Evolutionary conservation across 2,113 vertebrate genomes (phyloP).

Genomic region (Paradisaea rubra): DNA sequence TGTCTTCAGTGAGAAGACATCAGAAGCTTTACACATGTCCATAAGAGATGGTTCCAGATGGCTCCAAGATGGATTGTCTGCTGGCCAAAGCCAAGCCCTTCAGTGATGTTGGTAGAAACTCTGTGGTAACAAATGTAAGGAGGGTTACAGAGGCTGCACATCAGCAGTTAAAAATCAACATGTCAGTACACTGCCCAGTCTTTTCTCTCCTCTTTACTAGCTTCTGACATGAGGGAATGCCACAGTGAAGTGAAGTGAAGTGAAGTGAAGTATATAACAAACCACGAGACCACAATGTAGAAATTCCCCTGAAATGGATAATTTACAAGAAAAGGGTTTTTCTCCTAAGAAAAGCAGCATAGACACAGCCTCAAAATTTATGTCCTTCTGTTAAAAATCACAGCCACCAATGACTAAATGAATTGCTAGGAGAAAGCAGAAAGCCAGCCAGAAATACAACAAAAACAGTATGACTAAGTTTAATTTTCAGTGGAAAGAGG

Average conservation of each 20-base stretch:
- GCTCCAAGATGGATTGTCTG: neutral
- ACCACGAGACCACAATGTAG: neutral
- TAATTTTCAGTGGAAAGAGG: neutral
- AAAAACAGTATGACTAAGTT: neutral
- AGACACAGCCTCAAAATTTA: neutral
- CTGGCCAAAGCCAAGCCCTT: neutral
- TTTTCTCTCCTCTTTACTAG: neutral
- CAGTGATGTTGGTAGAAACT: neutral
- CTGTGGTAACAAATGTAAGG: neutral
- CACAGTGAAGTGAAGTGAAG: no score
- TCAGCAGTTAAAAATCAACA: neutral
- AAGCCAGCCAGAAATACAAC: neutral
- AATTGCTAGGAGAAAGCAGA: neutral
- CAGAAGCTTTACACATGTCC: neutral
- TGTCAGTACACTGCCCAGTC: neutral
- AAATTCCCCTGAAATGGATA: neutral
- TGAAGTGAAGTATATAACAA: neutral
- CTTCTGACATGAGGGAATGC: neutral
- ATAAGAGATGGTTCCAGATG: neutral
- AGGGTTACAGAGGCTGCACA: neutral
- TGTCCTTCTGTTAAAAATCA: neutral
- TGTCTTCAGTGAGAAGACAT: neutral
- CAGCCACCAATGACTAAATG: neutral
- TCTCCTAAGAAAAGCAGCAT: neutral
- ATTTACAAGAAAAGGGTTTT: neutral